Base-by-base conservation (phyloP, 2,888 invertebrate genomes). In the Athalia cordata region DNA sequence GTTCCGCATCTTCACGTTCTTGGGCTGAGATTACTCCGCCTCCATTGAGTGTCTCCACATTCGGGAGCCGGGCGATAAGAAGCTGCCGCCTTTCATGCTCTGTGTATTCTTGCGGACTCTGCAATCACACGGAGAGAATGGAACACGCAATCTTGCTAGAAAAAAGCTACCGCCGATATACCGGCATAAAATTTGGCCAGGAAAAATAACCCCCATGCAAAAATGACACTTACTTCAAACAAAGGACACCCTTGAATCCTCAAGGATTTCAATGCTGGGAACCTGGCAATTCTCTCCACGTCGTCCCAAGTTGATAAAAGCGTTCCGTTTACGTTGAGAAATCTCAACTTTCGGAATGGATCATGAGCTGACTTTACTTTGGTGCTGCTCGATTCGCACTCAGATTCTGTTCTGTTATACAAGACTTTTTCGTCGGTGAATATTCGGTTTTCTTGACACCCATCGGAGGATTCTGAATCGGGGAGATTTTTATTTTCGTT, bases 1-100 rank as follows among this genome's bases (percentile, higher is more conserved):
- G 92, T 89, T 98, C 98, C 11, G 98, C 96, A 87, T 97, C 96
- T 90, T 98, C 97, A 79, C 98, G 92, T 89, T 98, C 98, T 83
- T 96, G 95, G 0, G 92, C 93, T 55, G 94, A 94, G 83, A 98
- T 96, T 11, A 93, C 93, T 15, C 96, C 96, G 78, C 98, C 98
- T 0, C 98, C 98, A 91, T 98, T 98, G 62, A 98, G 91, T 76
- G 95, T 95, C 82, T 94, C 93, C 66, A 98, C 94, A 89, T 95
- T 95, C 59, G 98, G 97, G 80, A 98, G 92, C 81, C 98, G 93
- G 9, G 98, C 98, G 70, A 98, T 96, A 76, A 98, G 91, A 79
- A 98, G 92, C 89, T 98, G 95, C 75, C 98, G 92, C 78, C 98
- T 92, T 90, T 97, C 96, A 90, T 98, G 96, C 89, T 97, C 96